Evolutionary conservation across 2,888 invertebrate genomes (phyloP), one percentile per base, ranked within the genome.

Genomic region (Orchestes rusci): DNA sequence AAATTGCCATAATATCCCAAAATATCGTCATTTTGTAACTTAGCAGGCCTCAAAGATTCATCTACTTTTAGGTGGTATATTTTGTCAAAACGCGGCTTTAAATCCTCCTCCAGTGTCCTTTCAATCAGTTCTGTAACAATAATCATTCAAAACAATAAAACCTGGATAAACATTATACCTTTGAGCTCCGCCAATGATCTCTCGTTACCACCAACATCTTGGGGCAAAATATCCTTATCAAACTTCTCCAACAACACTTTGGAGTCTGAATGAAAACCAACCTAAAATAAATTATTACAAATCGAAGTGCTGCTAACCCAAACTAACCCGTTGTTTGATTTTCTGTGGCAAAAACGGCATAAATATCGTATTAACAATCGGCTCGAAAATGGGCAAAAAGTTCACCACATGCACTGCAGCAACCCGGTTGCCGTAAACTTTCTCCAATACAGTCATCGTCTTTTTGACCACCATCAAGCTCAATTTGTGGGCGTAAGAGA

Each of bases 101-200:
- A n/a, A n/a, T n/a, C n/a, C n/a, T n/a, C n/a, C n/a, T n/a, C n/a
- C n/a, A n/a, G n/a, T n/a, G n/a, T n/a, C n/a, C n/a, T n/a, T n/a
- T n/a, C n/a, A n/a, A n/a, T n/a, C n/a, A n/a, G n/a, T n/a, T n/a
- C n/a, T n/a, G n/a, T n/a, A n/a, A n/a, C n/a, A n/a, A n/a, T n/a
- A n/a, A n/a, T n/a, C n/a, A n/a, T n/a, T n/a, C n/a, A n/a, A n/a
- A n/a, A n/a, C n/a, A n/a, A n/a, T n/a, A n/a, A n/a, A n/a, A n/a
- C n/a, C n/a, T n/a, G n/a, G n/a, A n/a, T n/a, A n/a, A n/a, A n/a
- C n/a, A n/a, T n/a, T n/a, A n/a, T 36, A 55, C 55, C 51, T 33
- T 48, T 44, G 13, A 55, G 31, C 34, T 53, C 53, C 3, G 37
- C 39, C 4, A 55, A 27, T 1, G 45, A 45, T 12, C 42, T 48